Evolutionary conservation across 2,113 vertebrate genomes (phyloP).

Genomic region (Todiramphus saurophagus): DNA sequence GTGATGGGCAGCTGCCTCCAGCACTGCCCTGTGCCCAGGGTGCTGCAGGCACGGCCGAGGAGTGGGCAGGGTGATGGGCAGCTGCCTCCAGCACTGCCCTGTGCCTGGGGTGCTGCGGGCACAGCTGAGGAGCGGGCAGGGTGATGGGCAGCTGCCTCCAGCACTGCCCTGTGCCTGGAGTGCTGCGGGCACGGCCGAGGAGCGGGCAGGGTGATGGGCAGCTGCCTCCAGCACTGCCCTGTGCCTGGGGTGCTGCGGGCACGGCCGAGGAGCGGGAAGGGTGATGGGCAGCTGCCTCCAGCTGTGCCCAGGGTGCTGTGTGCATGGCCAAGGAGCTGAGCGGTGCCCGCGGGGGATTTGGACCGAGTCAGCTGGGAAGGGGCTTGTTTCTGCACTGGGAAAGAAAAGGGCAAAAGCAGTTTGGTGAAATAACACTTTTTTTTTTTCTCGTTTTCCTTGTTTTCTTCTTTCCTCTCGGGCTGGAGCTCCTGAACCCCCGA

Average conservation of each 20-base stretch:
- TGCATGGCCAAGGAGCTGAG: background rate
- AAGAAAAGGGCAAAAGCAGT: background rate
- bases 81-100: background rate
- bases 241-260: background rate
- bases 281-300: background rate
- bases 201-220: background rate
- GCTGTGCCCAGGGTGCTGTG: background rate
- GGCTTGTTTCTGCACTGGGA: background rate
- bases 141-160: background rate
- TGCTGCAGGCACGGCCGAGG: background rate
- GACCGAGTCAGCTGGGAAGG: background rate
- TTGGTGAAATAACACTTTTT: background rate
- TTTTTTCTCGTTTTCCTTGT: background rate
- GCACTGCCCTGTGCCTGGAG: background rate
- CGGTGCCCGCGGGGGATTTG: rapidly evolving
- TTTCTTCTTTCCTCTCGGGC: background rate
- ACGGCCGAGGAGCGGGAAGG: background rate
- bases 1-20: background rate
- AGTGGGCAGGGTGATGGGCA: background rate
- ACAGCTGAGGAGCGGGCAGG: no score
- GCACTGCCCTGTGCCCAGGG: background rate
- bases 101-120: background rate
- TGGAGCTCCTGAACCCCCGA: rapidly evolving
- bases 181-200: no score
- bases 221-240: background rate